A percentile compares a stretch with the other conserved stretches of the same genome.
Conservation (phyloP, 2,888 invertebrate species). For the Cenopis cana region DNA sequence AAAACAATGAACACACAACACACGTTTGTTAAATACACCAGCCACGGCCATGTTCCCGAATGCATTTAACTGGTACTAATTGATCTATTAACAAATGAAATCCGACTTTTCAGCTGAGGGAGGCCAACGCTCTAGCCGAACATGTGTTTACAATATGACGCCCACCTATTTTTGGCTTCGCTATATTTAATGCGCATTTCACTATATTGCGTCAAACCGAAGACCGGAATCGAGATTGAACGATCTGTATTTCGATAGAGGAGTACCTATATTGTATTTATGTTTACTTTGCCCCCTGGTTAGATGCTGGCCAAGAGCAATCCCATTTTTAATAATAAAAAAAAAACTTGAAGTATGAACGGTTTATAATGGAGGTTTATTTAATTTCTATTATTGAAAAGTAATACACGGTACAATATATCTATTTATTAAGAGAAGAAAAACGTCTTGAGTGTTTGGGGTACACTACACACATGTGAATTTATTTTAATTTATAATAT, state of each 20-base stretch:
- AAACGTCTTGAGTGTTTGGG: no score
- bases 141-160: conserved; percentile 67
- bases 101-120: conserved; percentile 63
- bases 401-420: no score
- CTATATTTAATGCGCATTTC: conserved; percentile 69
- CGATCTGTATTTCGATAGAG: background rate
- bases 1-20: conserved; percentile 4
- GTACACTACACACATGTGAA: no score
- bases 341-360: no score
- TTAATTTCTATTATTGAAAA: no score
- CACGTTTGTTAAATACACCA: background rate
- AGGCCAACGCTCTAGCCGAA: conserved; percentile 71
- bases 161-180: conserved; percentile 75
- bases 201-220: conserved; percentile 63
- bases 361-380: no score
- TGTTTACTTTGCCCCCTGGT: background rate
- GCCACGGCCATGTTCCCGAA: background rate
- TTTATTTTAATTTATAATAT: no score
- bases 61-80: conserved; percentile 32
- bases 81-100: conserved; percentile 44
- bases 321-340: no score
- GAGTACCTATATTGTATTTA: background rate
- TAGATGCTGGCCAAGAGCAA: no score
- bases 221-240: background rate
- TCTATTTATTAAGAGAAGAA: no score